phyloP scores from a whole-genome alignment of 1,140 invertebrate species.

The Drosophila pandora region DNA sequence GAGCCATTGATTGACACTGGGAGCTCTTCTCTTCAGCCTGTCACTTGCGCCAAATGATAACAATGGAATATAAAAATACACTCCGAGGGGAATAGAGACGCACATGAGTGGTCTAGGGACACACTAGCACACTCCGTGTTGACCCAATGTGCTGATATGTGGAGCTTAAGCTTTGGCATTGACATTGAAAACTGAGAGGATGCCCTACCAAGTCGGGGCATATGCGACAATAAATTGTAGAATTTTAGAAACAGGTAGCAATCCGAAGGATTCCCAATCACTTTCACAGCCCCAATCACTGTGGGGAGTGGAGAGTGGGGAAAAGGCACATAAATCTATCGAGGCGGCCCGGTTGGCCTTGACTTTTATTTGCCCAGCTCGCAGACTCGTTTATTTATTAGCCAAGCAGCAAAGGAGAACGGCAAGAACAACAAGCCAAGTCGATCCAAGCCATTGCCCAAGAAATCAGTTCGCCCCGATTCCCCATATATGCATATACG shows the following conservation, averaged over 20 bases:
- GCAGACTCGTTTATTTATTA: slow-evolving; percentile 74
- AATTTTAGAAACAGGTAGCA: slow-evolving; percentile 8
- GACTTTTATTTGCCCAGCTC: slow-evolving; percentile 72
- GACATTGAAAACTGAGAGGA: slow-evolving; percentile 56
- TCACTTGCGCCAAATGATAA: slow-evolving; percentile 50
- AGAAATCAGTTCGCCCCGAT: slow-evolving; percentile 48
- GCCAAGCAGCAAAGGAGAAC: slow-evolving; percentile 51
- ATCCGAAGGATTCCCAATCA: slow-evolving; percentile 20
- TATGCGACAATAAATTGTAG: not conserved
- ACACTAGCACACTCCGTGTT: not conserved
- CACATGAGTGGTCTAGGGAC: slow-evolving; percentile 16
- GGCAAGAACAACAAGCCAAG: slow-evolving; percentile 26
- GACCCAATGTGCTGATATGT: slow-evolving; percentile 52
- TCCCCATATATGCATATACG: slow-evolving; percentile 23
- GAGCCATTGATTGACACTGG: not conserved
- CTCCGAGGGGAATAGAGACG: slow-evolving; percentile 24
- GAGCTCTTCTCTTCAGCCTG: slow-evolving; percentile 1
- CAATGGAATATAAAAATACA: slow-evolving; percentile 64
- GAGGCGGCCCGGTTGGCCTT: slow-evolving; percentile 53
- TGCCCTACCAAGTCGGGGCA: slow-evolving; percentile 5
- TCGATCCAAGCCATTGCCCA: slow-evolving; percentile 5
- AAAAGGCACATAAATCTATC: slow-evolving; percentile 60
- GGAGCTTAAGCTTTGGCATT: slow-evolving; percentile 48
- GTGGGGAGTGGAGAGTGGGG: not conserved
- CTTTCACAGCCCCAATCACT: slow-evolving; percentile 43